Percentiles rank a stretch among this genome's conserved stretches.
These are phyloP conservation scores for Danaus plexippus DNA, from an alignment of 1,140 invertebrate genomes.

Conservation along the genomic window DNA sequence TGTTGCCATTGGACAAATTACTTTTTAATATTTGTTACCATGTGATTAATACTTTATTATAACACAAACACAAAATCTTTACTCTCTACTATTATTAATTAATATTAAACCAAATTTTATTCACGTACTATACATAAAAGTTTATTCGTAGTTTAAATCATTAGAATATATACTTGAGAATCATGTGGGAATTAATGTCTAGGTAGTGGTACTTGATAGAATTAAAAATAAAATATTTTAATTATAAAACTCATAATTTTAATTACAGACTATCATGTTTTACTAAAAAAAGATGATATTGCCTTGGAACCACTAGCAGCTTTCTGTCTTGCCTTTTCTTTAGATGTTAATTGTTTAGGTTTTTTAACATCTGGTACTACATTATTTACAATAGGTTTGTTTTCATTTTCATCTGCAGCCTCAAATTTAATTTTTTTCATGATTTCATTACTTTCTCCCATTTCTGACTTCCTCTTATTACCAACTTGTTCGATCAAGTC, in stretches of 20 bases:
- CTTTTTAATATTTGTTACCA: no score
- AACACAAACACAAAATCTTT: no score
- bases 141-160: not conserved
- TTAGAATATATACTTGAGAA: no score
- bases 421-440: slow-evolving; percentile 56
- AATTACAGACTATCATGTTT: slow-evolving; percentile 37
- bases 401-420: slow-evolving; percentile 27
- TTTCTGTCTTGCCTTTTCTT: slow-evolving; percentile 81
- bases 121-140: not conserved
- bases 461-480: slow-evolving; percentile 75
- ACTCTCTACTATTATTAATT: no score
- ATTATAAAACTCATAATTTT: slow-evolving; percentile 3
- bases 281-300: slow-evolving; percentile 80
- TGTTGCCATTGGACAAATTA: slow-evolving; percentile 18
- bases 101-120: no score
- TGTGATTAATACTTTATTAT: no score
- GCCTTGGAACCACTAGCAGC: slow-evolving; percentile 81
- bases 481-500: slow-evolving; percentile 65
- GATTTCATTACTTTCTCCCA: slow-evolving; percentile 30
- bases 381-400: slow-evolving; percentile 25
- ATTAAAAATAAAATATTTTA: no score
- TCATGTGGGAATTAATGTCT: no score
- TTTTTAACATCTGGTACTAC: slow-evolving; percentile 44
- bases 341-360: slow-evolving; percentile 65
- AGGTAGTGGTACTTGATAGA: no score